Base-by-base conservation (phyloP, 92 coral and sea anemone species). In the Galaxea fascicularis region DNA sequence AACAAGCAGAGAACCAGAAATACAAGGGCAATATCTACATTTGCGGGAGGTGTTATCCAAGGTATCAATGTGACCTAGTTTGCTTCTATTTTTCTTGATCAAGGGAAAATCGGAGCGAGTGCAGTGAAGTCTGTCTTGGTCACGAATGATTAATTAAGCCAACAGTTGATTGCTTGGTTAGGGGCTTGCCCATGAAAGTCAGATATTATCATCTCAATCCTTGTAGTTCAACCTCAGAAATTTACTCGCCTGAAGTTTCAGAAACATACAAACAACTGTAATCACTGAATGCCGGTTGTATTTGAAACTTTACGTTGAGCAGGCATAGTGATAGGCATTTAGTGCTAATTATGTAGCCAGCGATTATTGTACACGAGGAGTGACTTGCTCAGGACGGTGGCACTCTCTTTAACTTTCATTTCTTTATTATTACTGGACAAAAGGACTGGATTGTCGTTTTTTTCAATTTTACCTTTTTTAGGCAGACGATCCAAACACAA, bases 1-100 rank as follows among this genome's bases (percentile, higher is more conserved):
- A 46, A 82, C 78, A 39, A 69, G 27, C 10, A 70, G 58, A 71
- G 66, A 71, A 7, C 78, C 78, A 39, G 71, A 70, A 13, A 41
- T 27, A 27, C 53, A 54, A 15, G 86, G 70, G 0, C 22, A 56
- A 3, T 82, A 70, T 54, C 78, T 58, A 24, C 57, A 82, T 46
- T 71, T 82, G 59, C 56, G 53, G 29, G 70, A 3, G 62, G 54
- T 24, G 8, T 45, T 44, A 10, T 16, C 21, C 29, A 31, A 71
- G 68, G 86, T 82, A 58, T 7, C 66, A 2, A 13, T 16, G n/a
- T 26, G 0, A 31, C 26, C 25, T 21, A 11, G 41, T 16, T 21
- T 0, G 24, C n/a, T 7, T 8, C 13, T 29, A 25, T 56, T 17
- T 14, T 28, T 25, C 60, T 8, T 49, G 14, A 10, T 31, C 13